Evolutionary conservation across 2,113 vertebrate species (phyloP).

Genomic region (Fukomys damarensis): DNA sequence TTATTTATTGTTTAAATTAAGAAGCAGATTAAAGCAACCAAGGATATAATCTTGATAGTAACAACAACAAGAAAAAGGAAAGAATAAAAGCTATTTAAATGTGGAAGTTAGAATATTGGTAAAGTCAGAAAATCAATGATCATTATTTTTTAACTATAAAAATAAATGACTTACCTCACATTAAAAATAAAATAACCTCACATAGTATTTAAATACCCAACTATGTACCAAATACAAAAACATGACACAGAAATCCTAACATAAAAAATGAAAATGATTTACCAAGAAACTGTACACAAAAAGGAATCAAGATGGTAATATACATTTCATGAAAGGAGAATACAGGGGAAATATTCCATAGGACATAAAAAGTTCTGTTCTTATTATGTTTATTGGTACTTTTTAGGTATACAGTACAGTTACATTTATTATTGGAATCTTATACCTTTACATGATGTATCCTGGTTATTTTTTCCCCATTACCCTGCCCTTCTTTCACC

Average conservation of each 20-base stretch:
- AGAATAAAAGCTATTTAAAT: neutral
- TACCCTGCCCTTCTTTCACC: too few species aligned
- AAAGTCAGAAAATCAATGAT: neutral
- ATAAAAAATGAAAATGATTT: slow-evolving; percentile 5
- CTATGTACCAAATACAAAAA: neutral
- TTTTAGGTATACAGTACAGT: too few species aligned
- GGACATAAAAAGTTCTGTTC: neutral
- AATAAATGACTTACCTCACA: neutral
- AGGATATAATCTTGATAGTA: neutral
- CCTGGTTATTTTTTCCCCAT: too few species aligned
- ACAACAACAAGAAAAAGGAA: neutral
- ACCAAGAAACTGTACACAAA: neutral
- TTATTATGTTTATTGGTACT: too few species aligned
- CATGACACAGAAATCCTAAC: neutral
- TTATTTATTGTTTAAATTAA: neutral
- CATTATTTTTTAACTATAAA: neutral
- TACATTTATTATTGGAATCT: too few species aligned
- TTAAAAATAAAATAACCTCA: slow-evolving; percentile 34
- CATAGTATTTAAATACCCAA: neutral
- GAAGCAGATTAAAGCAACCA: neutral
- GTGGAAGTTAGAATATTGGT: neutral
- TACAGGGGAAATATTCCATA: neutral
- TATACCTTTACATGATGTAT: too few species aligned
- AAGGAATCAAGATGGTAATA: neutral
- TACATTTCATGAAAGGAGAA: slow-evolving; percentile 21